These are phyloP conservation scores for Campoplex nolae DNA, from an alignment of 2,888 invertebrate genomes.

Conservation along the genomic window DNA sequence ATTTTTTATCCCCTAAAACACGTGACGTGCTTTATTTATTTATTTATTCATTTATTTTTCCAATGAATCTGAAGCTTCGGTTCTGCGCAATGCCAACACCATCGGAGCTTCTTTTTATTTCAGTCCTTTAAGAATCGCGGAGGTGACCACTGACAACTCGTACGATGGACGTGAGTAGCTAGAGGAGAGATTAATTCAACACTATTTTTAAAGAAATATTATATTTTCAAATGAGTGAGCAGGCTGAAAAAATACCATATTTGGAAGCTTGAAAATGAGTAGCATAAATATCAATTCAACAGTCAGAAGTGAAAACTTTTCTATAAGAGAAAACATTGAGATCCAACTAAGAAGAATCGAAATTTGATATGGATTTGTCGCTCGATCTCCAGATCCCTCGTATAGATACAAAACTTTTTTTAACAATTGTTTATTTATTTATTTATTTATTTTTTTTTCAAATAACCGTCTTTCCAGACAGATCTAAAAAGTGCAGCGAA, in stretches of 20 bases:
- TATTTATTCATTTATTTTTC: background rate
- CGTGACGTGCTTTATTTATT: background rate
- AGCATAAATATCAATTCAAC: background rate
- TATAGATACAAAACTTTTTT: too few relatives aligned
- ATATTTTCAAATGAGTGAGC: too few relatives aligned
- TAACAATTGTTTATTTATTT: too few relatives aligned
- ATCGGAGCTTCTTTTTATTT: background rate
- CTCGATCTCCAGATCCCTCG: too few relatives aligned
- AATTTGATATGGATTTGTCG: too few relatives aligned
- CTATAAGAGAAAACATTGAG: too few relatives aligned
- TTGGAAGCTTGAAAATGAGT: too few relatives aligned
- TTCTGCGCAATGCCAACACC: constrained; percentile 11
- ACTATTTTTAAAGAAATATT: background rate
- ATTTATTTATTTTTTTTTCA: background rate
- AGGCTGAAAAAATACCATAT: too few relatives aligned
- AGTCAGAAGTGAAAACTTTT: too few relatives aligned
- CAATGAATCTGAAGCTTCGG: background rate
- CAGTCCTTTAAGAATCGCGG: constrained; percentile 18
- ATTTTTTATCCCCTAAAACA: background rate
- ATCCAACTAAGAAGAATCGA: too few relatives aligned
- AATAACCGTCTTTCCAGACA: background rate
- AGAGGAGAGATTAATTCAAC: background rate
- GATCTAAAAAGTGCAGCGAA: constrained; percentile 22
- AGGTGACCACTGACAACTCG: background rate
- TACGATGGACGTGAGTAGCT: constrained; percentile 29